These are phyloP conservation scores for Zosterops lateralis DNA, from an alignment of 2,113 vertebrate species.

Conservation along the genomic window DNA sequence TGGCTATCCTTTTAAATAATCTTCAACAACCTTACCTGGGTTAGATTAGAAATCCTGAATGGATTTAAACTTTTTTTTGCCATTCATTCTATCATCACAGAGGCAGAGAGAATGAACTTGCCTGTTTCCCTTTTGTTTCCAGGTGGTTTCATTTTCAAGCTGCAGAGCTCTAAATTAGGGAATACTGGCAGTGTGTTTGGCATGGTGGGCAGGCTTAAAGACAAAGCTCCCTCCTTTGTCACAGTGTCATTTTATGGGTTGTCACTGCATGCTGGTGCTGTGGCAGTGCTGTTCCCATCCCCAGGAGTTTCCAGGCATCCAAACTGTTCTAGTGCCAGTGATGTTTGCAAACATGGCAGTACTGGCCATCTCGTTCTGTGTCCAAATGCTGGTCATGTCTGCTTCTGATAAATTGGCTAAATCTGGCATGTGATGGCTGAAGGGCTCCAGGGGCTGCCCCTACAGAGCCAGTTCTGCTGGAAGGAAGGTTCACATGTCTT, in stretches of 20 bases:
- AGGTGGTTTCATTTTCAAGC: background rate
- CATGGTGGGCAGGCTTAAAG: background rate
- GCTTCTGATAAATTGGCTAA: background rate
- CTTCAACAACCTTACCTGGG: background rate
- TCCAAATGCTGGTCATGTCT: background rate
- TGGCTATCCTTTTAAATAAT: constrained; percentile 10
- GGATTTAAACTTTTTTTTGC: background rate
- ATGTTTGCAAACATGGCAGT: background rate
- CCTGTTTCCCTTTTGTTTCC: background rate
- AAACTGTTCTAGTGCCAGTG: background rate
- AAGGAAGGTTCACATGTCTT: background rate
- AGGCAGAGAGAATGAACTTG: background rate
- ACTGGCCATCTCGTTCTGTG: background rate
- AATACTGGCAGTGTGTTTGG: background rate
- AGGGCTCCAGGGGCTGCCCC: background rate
- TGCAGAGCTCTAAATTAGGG: background rate
- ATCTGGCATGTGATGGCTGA: background rate
- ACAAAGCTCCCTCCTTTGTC: background rate
- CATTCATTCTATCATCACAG: background rate
- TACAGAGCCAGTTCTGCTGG: background rate
- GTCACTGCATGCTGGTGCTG: background rate
- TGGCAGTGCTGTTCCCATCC: background rate
- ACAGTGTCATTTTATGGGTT: background rate
- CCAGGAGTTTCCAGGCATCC: background rate
- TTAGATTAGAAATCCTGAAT: constrained; percentile 7